A percentile compares a stretch with the other conserved stretches of the same genome.
phyloP scores from a whole-genome alignment of 2,797 vertebrate genomes.

The Tadarida brasiliensis region DNA sequence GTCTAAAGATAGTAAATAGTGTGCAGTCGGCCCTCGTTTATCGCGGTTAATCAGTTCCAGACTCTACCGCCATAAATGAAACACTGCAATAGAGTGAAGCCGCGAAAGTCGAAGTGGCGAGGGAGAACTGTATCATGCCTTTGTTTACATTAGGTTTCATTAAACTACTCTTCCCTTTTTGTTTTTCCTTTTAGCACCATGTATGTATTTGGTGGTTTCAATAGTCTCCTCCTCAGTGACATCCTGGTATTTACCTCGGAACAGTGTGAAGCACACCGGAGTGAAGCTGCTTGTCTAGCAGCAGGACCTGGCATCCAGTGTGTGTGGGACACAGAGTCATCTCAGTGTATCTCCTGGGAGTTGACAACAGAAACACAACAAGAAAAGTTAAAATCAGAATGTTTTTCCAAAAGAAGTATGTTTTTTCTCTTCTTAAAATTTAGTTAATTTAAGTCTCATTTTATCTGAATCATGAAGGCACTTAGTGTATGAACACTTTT shows the following conservation, averaged over 20 bases:
- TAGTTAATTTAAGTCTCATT: slow-evolving; percentile 59
- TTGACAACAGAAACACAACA: slow-evolving; percentile 79
- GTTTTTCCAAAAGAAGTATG: slow-evolving; percentile 91
- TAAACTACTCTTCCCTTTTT: slow-evolving; percentile 41
- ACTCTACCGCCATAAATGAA: too few relatives aligned
- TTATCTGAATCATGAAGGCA: slow-evolving; percentile 50
- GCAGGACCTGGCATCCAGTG: slow-evolving; percentile 92
- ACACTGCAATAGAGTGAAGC: too few relatives aligned
- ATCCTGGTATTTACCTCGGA: slow-evolving; percentile 93
- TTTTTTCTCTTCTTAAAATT: slow-evolving; percentile 49
- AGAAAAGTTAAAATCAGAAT: slow-evolving; percentile 89
- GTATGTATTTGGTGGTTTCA: slow-evolving; percentile 98
- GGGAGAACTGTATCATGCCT: background rate
- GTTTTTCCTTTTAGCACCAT: slow-evolving; percentile 89
- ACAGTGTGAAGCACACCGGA: slow-evolving; percentile 91
- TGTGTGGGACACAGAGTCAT: slow-evolving; percentile 89
- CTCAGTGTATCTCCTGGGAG: slow-evolving; percentile 92
- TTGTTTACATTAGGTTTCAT: background rate
- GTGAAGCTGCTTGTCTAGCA: slow-evolving; percentile 85
- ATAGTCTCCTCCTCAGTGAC: slow-evolving; percentile 97
- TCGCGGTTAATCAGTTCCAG: too few relatives aligned
- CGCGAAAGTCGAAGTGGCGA: too few relatives aligned
- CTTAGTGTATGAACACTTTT: background rate
- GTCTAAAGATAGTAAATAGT: slow-evolving; percentile 12
- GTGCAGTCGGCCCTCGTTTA: too few relatives aligned